These are phyloP conservation scores for Mactromeris polynyma DNA, from an alignment of 2,888 invertebrate genomes.

Conservation along the genomic window DNA sequence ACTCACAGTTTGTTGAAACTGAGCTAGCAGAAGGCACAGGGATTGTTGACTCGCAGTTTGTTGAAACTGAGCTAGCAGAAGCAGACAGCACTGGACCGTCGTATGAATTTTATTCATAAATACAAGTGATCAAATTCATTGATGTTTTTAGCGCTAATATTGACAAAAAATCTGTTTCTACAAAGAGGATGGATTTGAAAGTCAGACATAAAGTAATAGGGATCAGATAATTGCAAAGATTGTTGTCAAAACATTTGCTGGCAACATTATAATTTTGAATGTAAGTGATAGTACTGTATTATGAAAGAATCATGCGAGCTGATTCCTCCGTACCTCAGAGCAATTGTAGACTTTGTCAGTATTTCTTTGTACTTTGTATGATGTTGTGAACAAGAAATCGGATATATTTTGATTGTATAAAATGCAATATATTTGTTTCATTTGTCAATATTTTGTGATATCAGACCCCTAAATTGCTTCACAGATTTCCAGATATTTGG, in stretches of 20 bases:
- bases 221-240: neutral
- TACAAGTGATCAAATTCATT: too few species aligned
- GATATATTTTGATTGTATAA: neutral
- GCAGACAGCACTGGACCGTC: slow-evolving; percentile 56
- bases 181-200: neutral
- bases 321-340: neutral
- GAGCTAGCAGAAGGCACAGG: slow-evolving; percentile 22
- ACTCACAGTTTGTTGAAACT: slow-evolving; percentile 23
- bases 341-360: neutral
- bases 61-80: slow-evolving; percentile 46
- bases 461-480: too few species aligned
- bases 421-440: neutral
- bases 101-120: slow-evolving; percentile 61
- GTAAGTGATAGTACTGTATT: too few species aligned
- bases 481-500: too few species aligned
- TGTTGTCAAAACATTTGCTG: neutral
- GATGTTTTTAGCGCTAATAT: too few species aligned
- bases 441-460: neutral
- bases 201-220: neutral
- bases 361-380: neutral
- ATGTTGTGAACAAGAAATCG: neutral
- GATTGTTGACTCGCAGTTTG: slow-evolving; percentile 16
- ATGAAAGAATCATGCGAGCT: neutral
- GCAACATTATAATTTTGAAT: too few species aligned
- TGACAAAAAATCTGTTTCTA: neutral